Evolutionary conservation across 2,888 invertebrate genomes (phyloP).

Genomic region (Ectobius pallidus): DNA sequence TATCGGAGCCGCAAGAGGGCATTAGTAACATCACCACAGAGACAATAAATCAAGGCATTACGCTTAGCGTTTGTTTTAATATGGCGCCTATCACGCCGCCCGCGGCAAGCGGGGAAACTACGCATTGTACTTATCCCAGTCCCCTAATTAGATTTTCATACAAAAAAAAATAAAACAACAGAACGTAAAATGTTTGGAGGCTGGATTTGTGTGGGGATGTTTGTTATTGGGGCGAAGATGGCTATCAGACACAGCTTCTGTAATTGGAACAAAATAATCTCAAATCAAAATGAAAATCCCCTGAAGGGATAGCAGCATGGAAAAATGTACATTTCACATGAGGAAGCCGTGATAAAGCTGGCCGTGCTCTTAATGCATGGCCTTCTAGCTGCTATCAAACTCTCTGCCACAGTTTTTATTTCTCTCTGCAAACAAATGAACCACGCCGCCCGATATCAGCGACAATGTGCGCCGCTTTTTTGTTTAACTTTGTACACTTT

Average conservation of each 20-base stretch:
- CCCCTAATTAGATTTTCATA: conserved; percentile 30
- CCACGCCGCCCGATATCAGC: too few relatives aligned
- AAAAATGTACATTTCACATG: conserved; percentile 17
- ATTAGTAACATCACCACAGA: conserved; percentile 3
- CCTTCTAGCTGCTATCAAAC: conserved; percentile 1
- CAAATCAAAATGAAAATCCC: conserved; percentile 26
- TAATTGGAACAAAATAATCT: conserved; percentile 30
- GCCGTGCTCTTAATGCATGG: background rate
- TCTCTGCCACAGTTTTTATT: too few relatives aligned
- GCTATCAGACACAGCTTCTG: background rate
- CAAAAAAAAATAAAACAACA: conserved; percentile 7
- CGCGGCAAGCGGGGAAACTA: conserved; percentile 22
- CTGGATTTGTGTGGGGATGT: conserved; percentile 14
- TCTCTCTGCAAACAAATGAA: too few relatives aligned
- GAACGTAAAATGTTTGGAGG: conserved; percentile 11
- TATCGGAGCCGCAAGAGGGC: conserved; percentile 8
- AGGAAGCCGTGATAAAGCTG: conserved; percentile 1
- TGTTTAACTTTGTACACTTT: too few relatives aligned
- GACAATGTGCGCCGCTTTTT: too few relatives aligned
- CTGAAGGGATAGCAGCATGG: conserved; percentile 11
- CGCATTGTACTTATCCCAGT: conserved; percentile 15
- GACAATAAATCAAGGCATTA: conserved; percentile 33
- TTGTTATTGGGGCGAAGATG: background rate
- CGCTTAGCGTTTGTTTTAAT: conserved; percentile 36
- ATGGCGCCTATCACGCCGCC: conserved; percentile 31